Base-by-base conservation (phyloP, 2,797 vertebrate genomes). In the Sparidentex hasta region DNA sequence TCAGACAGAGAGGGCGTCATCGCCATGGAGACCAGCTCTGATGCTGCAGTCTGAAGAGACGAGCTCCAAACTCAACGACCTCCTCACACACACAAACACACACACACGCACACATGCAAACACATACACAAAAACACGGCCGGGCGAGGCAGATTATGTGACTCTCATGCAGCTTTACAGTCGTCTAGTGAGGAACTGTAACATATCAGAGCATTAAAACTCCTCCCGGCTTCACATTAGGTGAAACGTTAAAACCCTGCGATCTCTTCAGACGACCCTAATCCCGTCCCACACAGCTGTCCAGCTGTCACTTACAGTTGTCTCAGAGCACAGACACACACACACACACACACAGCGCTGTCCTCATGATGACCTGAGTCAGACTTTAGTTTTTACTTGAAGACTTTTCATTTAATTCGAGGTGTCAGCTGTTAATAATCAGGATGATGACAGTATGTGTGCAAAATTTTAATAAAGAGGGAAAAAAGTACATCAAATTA, bases 11-110 rank as follows among this genome's bases (percentile, higher is more conserved):
- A 74, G 81, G 68, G 80, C 46, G 20, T 65, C 3, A 78, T 94
- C 78, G 73, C 90, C 84, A 90, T 91, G 88, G 91, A 78, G 86
- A 92, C 92, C 68, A 27, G 27, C 71, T 87, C 54, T 54, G 75
- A 93, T 88, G 80, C 84, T 74, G 25, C 76, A 52, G 59, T 76
- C 74, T 81, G 62, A 74, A 66, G 70, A 72, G 65, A 74, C 65
- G 6, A 74, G 73, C 83, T 79, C 65, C 75, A 88, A 91, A 87
- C 88, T 77, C 84, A 23, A 69, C 83, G 85, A 90, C 82, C 85
- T 77, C 46, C 27, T 27, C 27, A 27, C 27, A 27, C 27, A 27
- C 27, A 27, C 1, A 33, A 1, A 33, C 7, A 33, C 33, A 33
- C 38, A 33, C 47, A 47, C 33, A 33, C 38, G 25, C 47, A 47